A percentile compares a stretch with the other conserved stretches of the same genome.
Evolutionary conservation across 2,888 invertebrate species (phyloP).

Genomic region (Sphinx pinastri): DNA sequence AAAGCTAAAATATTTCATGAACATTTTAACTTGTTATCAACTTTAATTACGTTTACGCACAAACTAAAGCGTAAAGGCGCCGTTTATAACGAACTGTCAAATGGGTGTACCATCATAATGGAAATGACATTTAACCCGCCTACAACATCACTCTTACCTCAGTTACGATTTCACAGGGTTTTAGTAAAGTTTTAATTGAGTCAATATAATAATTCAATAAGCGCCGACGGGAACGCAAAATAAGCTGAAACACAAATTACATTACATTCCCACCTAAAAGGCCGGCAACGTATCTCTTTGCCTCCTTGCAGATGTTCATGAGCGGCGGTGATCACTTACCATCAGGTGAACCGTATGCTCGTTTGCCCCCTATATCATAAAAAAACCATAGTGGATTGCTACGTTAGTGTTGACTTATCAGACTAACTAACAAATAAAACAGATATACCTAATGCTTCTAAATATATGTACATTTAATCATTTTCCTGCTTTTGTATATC

Average conservation of each 20-base stretch:
- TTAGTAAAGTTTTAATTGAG: conserved; percentile 56
- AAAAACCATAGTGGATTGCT: no score
- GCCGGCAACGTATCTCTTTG: no score
- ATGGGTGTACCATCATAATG: conserved; percentile 7
- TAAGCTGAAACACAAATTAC: conserved; percentile 1
- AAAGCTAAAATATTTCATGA: conserved; percentile 30
- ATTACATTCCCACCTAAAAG: no score
- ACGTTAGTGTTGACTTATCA: neutral
- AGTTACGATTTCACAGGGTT: conserved; percentile 31
- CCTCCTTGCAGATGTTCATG: no score
- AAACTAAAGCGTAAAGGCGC: neutral
- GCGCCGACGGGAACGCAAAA: conserved; percentile 42
- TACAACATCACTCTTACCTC: conserved; percentile 18
- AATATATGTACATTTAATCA: neutral
- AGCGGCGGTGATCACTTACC: no score
- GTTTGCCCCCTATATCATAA: no score
- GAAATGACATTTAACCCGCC: conserved; percentile 4
- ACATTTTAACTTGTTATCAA: conserved; percentile 31
- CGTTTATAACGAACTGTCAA: neutral
- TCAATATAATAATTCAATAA: conserved; percentile 55
- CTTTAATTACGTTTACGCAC: conserved; percentile 4
- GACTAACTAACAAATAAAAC: neutral
- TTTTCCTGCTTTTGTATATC: neutral
- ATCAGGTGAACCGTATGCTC: no score
- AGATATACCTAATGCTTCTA: neutral